Evolutionary conservation across 2,797 vertebrate species (phyloP).

Genomic region (Sparidentex hasta): DNA sequence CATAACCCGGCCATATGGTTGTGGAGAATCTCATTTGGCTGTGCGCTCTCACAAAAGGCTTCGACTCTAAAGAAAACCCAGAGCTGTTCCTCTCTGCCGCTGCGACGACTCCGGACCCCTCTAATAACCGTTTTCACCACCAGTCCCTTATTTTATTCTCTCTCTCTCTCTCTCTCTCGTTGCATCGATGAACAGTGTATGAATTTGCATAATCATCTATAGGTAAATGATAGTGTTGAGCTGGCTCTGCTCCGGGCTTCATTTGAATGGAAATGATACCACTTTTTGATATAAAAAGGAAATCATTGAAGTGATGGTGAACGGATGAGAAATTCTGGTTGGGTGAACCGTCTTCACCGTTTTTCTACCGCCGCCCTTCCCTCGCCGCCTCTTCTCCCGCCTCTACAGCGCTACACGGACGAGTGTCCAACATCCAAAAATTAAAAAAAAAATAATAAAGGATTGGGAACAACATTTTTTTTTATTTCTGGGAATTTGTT

Average conservation of each 20-base stretch:
- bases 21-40: slow-evolving; percentile 71
- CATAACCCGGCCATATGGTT: slow-evolving; percentile 70
- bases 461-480: slow-evolving; percentile 93
- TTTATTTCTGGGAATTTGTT: slow-evolving; percentile 97
- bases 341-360: slow-evolving; percentile 19
- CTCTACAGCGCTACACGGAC: slow-evolving; percentile 20
- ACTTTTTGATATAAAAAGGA: slow-evolving; percentile 66
- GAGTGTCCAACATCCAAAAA: slow-evolving; percentile 45
- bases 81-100: slow-evolving; percentile 48
- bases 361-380: slow-evolving; percentile 31
- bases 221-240: slow-evolving; percentile 72
- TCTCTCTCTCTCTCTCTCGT: slow-evolving; percentile 39
- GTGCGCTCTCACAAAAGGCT: slow-evolving; percentile 58
- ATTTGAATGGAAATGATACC: slow-evolving; percentile 78
- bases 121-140: slow-evolving; percentile 45
- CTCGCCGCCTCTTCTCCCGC: background rate
- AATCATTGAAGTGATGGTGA: slow-evolving; percentile 59
- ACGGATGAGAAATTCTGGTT: slow-evolving; percentile 51
- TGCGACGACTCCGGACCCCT: slow-evolving; percentile 55
- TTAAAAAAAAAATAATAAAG: slow-evolving; percentile 55
- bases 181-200: slow-evolving; percentile 63
- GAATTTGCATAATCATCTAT: slow-evolving; percentile 79
- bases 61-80: slow-evolving; percentile 49
- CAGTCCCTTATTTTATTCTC: slow-evolving; percentile 3
- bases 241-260: slow-evolving; percentile 50